phyloP scores from a whole-genome alignment of 2,113 vertebrate species.

The Oreochromis spilurus region DNA sequence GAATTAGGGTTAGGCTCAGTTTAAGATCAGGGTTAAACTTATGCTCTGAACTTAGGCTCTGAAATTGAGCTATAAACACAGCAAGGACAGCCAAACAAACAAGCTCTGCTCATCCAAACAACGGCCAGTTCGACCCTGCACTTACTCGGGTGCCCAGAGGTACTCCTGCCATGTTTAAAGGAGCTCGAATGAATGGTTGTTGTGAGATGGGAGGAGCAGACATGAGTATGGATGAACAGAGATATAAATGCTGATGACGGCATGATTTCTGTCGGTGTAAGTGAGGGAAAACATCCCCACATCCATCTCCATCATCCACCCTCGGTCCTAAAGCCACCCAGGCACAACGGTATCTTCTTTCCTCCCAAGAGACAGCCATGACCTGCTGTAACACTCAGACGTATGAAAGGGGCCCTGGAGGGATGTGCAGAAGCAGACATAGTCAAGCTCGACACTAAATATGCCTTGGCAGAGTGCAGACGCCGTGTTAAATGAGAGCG shows the following conservation, averaged over 20 bases:
- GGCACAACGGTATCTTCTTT: conserved; percentile 29
- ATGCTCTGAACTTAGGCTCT: background rate
- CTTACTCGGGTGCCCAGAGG: background rate
- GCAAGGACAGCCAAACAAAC: background rate
- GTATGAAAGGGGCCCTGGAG: conserved; percentile 23
- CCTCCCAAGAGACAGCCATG: background rate
- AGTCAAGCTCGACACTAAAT: conserved; percentile 37
- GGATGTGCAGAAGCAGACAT: background rate
- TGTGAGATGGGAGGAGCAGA: background rate
- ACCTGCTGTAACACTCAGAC: conserved; percentile 2
- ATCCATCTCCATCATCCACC: background rate
- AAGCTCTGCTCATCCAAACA: background rate
- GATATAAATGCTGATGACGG: background rate
- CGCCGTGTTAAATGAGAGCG: conserved; percentile 13
- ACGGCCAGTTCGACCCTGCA: background rate
- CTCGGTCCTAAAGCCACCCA: background rate
- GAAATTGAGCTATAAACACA: background rate
- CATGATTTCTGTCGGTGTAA: background rate
- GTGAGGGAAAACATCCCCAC: background rate
- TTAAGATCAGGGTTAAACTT: background rate
- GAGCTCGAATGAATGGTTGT: background rate
- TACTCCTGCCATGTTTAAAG: background rate
- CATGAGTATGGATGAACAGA: background rate
- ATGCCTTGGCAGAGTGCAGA: background rate
- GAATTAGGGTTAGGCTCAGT: accelerated